Evolutionary conservation across 2,888 invertebrate genomes (phyloP).

Genomic region (Lasioglossum morio): DNA sequence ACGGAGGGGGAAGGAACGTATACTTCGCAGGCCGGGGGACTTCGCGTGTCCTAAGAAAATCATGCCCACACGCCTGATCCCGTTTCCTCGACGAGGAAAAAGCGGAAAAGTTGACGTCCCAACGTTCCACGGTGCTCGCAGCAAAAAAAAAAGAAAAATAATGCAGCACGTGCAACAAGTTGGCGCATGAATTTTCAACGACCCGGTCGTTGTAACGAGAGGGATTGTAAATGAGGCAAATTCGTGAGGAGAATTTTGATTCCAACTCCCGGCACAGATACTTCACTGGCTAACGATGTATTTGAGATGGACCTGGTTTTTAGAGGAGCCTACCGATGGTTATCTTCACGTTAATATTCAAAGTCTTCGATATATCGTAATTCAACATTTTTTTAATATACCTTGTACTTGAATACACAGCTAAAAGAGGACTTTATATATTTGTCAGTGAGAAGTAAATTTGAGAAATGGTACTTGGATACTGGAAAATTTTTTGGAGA

Average conservation of each 20-base stretch:
- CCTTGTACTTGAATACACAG: neutral
- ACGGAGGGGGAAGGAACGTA: conserved; percentile 33
- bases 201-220: neutral
- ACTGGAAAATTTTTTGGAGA: neutral
- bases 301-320: neutral
- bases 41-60: conserved; percentile 13
- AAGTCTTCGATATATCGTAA: neutral
- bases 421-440: neutral
- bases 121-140: neutral
- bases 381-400: neutral
- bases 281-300: neutral
- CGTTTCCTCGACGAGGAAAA: neutral
- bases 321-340: neutral
- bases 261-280: neutral
- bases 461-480: neutral
- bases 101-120: conserved; percentile 16
- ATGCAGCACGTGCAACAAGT: conserved; percentile 57
- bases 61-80: conserved; percentile 1
- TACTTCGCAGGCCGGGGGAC: conserved; percentile 29
- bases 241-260: conserved; percentile 18
- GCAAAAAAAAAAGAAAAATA: neutral
- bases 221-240: conserved; percentile 11
- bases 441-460: neutral
- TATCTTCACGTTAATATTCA: neutral
- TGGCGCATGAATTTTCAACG: conserved; percentile 29